These are phyloP conservation scores for Platorchestia sp. DNA, from an alignment of 1,140 invertebrate genomes.

Conservation along the genomic window DNA sequence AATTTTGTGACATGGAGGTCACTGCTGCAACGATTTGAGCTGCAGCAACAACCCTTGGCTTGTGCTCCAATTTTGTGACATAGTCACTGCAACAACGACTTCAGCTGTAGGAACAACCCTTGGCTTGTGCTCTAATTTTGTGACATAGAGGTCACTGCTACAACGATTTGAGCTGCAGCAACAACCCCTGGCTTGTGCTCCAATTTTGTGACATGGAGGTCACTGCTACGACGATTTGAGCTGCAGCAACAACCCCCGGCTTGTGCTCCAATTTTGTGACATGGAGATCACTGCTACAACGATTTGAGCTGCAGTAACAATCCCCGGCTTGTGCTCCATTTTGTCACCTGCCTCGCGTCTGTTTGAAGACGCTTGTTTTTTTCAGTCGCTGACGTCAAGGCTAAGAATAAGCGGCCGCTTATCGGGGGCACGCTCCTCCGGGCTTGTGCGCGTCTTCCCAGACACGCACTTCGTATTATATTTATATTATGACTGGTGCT, in stretches of 20 bases:
- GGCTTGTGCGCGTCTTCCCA: background rate
- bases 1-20: no score
- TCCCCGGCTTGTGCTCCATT: constrained; percentile 4
- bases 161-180: background rate
- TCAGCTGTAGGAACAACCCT: no score
- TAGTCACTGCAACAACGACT: no score
- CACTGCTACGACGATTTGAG: background rate
- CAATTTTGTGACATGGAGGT: background rate
- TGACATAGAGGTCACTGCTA: background rate
- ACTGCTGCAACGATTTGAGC: no score
- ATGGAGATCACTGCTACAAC: background rate
- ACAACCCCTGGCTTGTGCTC: background rate
- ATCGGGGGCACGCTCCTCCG: background rate
- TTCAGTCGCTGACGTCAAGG: background rate
- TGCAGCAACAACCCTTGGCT: no score
- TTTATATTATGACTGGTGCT: no score
- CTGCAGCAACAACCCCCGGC: background rate
- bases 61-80: no score
- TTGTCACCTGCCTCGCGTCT: background rate
- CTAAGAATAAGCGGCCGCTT: background rate
- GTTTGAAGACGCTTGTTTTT: background rate
- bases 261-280: background rate
- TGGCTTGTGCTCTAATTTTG: no score
- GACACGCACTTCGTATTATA: no score
- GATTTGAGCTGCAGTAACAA: background rate